Base-by-base conservation (phyloP, 1,140 invertebrate species). In the Agrilus planipennis region DNA sequence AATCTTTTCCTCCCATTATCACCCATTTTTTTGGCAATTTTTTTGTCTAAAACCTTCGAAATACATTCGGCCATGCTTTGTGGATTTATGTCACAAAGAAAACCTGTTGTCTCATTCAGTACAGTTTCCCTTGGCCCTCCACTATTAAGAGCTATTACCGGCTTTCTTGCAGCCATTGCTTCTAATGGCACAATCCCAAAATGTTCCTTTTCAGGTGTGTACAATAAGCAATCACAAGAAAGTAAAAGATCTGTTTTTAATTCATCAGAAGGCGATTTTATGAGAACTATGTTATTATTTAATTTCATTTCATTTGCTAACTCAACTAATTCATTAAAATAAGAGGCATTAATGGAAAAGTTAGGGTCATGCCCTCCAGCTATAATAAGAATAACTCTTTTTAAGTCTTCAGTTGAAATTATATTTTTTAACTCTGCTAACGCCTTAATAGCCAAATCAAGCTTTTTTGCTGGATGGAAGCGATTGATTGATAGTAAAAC, bases 101-200 rank as follows among this genome's bases (percentile, higher is more conserved):
- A 97, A 6, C 96, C 96, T 3, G 93, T 99, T 4, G 77, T 66
- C n/a, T 73, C 76, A 68, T 95, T 67, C 0, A 83, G 70, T 32
- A 99, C 71, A 0, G 95, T 97, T 67, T 99, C 96, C 4, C 73
- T 79, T 0, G 95, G 95, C 1, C 96, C 96, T 19, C 96, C 96
- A 60, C 81, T 90, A 56, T 92, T 89, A 0, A 89, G 81, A 0
- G 95, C 96, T 48, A 99, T 81, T 0, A 99, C 93, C 14, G 94
- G 92, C 55, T 89, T 86, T 18, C 71, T 67, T 55, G 82, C 78
- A 57, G 89, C 91, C 96, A 99, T 99, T 0, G 94, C 92, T 72
- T 99, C 96, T 35, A 99, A 65, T 1, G 96, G 96, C 5, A 99
- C 96, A 57, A 99, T 99, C 4, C 96, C 96, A 75, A 99, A 99